Conservation (phyloP, 2,797 vertebrate genomes). For the Kryptopterus vitreolus region DNA sequence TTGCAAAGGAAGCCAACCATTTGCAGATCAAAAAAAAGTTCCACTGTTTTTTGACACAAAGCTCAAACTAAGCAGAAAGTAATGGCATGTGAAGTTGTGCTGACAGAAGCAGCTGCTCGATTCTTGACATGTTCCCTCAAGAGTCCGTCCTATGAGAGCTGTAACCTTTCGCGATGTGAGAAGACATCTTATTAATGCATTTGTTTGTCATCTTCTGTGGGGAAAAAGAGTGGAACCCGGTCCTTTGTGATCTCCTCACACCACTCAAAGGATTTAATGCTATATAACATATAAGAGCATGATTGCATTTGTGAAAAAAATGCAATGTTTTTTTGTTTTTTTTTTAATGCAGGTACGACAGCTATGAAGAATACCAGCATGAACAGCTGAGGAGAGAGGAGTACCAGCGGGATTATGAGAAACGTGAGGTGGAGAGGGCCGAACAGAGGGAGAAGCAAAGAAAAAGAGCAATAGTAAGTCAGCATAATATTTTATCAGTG, state of each 20-base stretch:
- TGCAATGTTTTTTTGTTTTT: background rate
- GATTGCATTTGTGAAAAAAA: conserved; percentile 26
- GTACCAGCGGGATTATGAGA: conserved; percentile 88
- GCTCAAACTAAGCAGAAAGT: conserved; percentile 79
- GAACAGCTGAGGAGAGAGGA: conserved; percentile 95
- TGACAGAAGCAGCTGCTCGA: conserved; percentile 77
- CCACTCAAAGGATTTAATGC: conserved; percentile 43
- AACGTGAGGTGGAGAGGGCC: conserved; percentile 90
- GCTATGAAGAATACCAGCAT: conserved; percentile 96
- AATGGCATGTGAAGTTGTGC: conserved; percentile 82
- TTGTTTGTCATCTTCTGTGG: conserved; percentile 56
- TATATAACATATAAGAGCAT: conserved; percentile 23
- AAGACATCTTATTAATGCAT: conserved; percentile 71
- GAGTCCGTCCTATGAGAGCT: conserved; percentile 65
- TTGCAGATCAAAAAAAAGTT: conserved; percentile 60
- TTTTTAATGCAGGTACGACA: conserved; percentile 84
- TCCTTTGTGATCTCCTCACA: conserved; percentile 37
- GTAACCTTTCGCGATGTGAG: conserved; percentile 61
- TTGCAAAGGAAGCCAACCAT: conserved; percentile 34
- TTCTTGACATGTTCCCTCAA: conserved; percentile 64
- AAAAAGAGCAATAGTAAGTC: conserved; percentile 96
- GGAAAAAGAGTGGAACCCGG: conserved; percentile 13
- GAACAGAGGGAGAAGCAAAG: conserved; percentile 90
- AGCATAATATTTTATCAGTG: conserved; percentile 4
- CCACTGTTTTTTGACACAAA: conserved; percentile 73